Conservation (phyloP, 1,140 invertebrate species). For the Aphis gossypii region DNA sequence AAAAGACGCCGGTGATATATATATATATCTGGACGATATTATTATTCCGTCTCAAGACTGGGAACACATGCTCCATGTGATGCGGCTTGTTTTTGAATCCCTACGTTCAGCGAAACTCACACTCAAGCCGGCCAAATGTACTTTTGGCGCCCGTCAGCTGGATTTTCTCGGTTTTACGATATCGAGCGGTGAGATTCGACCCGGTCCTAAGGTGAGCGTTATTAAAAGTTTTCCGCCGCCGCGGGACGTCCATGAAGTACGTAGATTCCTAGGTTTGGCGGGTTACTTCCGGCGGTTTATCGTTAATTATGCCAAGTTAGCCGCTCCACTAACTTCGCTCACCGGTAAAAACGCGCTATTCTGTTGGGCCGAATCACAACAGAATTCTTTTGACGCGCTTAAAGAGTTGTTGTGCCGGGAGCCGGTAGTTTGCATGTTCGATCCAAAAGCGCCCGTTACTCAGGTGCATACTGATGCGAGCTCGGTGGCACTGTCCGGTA, state of each 20-base stretch:
- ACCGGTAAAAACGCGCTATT: neutral
- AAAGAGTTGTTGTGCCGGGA: slow-evolving; percentile 33
- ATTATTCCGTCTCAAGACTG: neutral
- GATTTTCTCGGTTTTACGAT: slow-evolving; percentile 22
- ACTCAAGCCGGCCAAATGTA: neutral
- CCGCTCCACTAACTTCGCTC: neutral
- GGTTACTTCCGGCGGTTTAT: slow-evolving; percentile 44
- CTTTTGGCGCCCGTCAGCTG: neutral
- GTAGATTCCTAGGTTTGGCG: neutral
- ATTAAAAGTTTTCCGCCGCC: slow-evolving; percentile 24
- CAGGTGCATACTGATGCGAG: slow-evolving; percentile 48
- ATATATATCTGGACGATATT: neutral
- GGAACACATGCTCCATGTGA: neutral
- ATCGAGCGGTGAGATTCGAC: neutral
- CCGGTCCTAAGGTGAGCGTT: neutral
- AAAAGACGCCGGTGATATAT: neutral
- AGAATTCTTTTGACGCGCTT: slow-evolving; percentile 44
- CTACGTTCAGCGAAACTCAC: neutral
- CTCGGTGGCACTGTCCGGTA: neutral
- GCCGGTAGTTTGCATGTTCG: neutral
- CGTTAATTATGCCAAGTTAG: neutral
- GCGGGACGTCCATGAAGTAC: neutral
- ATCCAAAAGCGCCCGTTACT: slow-evolving; percentile 3
- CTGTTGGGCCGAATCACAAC: neutral
- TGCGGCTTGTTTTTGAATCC: neutral